These are phyloP conservation scores for Osmoderma eremita DNA, from an alignment of 2,888 invertebrate species.

Conservation along the genomic window DNA sequence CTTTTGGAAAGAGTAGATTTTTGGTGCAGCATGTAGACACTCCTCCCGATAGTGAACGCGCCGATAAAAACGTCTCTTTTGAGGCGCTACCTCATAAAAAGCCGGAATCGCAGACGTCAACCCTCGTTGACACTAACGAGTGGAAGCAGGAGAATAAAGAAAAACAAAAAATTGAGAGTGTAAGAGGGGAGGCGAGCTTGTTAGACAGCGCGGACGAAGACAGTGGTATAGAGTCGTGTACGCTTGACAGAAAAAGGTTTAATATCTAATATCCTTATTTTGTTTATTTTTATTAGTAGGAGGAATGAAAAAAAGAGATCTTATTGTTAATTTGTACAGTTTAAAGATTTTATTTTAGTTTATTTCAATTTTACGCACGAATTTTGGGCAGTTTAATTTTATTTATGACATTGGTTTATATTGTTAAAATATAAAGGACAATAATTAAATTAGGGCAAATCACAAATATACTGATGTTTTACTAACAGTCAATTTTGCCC, in stretches of 20 bases:
- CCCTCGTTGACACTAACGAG: conserved; percentile 20
- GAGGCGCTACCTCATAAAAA: conserved; percentile 61
- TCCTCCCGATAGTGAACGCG: conserved; percentile 54
- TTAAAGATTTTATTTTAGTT: conserved; percentile 21
- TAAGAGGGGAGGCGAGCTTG: conserved; percentile 69
- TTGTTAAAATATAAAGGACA: too few relatives aligned
- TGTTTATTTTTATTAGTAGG: conserved; percentile 13
- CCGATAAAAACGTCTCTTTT: conserved; percentile 61
- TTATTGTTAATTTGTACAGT: conserved; percentile 36
- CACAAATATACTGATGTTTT: too few relatives aligned
- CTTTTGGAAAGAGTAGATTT: conserved; percentile 68
- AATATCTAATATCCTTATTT: conserved; percentile 19
- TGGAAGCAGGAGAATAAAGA: conserved; percentile 39
- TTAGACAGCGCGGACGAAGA: conserved; percentile 74
- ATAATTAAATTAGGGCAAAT: too few relatives aligned
- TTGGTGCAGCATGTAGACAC: conserved; percentile 63
- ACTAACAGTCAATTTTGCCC: too few relatives aligned
- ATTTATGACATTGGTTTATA: neutral
- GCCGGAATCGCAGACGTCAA: conserved; percentile 52
- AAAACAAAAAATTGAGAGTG: conserved; percentile 50
- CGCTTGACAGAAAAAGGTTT: conserved; percentile 65
- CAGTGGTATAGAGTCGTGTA: conserved; percentile 74
- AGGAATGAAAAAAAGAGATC: conserved; percentile 11
- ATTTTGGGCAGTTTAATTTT: conserved; percentile 33
- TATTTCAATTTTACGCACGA: neutral